Conservation (phyloP, 2,113 vertebrate genomes). For the Ramphastos sulfuratus region DNA sequence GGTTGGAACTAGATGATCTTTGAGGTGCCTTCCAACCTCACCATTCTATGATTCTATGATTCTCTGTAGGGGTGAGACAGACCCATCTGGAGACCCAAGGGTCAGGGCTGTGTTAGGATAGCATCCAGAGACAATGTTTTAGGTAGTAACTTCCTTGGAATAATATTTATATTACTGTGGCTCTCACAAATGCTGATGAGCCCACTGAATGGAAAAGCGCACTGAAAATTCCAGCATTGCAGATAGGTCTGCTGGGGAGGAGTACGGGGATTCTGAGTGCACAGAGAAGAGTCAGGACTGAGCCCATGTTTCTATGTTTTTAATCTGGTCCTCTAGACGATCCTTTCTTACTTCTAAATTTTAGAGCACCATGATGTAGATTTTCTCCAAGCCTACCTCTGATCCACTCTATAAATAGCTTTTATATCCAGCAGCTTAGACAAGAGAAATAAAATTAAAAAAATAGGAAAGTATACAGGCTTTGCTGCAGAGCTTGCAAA, state of each 20-base stretch:
- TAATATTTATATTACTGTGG: background rate
- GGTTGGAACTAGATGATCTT: no score
- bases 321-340: background rate
- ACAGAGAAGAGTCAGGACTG: background rate
- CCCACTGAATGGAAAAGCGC: background rate
- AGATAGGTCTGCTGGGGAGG: background rate
- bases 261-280: rapidly evolving
- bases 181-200: background rate
- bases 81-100: background rate
- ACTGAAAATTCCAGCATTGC: background rate
- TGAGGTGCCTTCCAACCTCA: no score
- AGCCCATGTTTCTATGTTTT: background rate
- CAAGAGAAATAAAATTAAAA: no score
- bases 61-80: background rate
- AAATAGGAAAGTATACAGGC: background rate
- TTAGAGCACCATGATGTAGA: background rate
- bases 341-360: background rate
- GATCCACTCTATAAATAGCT: constrained; percentile 48
- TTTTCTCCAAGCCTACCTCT: constrained; percentile 30
- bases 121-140: background rate
- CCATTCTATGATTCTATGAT: no score
- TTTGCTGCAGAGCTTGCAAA: constrained; percentile 23
- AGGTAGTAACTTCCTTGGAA: background rate
- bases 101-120: rapidly evolving
- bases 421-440: constrained; percentile 25